These are phyloP conservation scores for Hoplodrina blanda DNA, from an alignment of 2,888 invertebrate genomes.

Conservation along the genomic window DNA sequence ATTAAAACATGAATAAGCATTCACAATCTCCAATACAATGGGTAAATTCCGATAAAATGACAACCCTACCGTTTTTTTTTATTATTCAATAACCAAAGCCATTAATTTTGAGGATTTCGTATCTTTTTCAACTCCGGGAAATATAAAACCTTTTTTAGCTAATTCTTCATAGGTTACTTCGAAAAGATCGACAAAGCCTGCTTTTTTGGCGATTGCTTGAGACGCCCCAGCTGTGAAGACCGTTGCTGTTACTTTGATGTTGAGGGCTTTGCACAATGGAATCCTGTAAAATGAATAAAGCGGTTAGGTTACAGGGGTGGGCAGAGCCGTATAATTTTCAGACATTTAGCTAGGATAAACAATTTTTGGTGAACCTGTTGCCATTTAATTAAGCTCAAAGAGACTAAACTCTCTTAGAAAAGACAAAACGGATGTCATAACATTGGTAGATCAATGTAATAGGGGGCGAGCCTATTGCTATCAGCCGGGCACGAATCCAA, in stretches of 20 bases:
- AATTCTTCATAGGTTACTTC: constrained; percentile 86
- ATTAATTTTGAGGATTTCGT: constrained; percentile 86
- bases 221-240: constrained; percentile 89
- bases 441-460: too few species aligned
- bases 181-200: constrained; percentile 83
- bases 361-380: too few species aligned
- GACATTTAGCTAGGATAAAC: too few species aligned
- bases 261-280: constrained; percentile 87
- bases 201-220: constrained; percentile 87
- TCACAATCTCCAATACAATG: constrained; percentile 7
- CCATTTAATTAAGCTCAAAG: too few species aligned
- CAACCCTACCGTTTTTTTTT: constrained; percentile 1
- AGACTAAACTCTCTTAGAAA: too few species aligned
- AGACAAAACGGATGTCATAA: too few species aligned
- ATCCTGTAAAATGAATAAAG: constrained; percentile 75
- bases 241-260: constrained; percentile 86
- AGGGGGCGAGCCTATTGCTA: too few species aligned
- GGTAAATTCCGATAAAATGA: constrained; percentile 4
- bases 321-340: too few species aligned
- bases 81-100: constrained; percentile 78
- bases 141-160: constrained; percentile 80
- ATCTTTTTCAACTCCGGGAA: constrained; percentile 82
- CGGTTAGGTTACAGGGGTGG: not conserved
- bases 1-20: not conserved
- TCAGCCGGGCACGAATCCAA: too few species aligned